Evolutionary conservation across 1,140 invertebrate genomes (phyloP).

Genomic region (Trichonephila clavipes): DNA sequence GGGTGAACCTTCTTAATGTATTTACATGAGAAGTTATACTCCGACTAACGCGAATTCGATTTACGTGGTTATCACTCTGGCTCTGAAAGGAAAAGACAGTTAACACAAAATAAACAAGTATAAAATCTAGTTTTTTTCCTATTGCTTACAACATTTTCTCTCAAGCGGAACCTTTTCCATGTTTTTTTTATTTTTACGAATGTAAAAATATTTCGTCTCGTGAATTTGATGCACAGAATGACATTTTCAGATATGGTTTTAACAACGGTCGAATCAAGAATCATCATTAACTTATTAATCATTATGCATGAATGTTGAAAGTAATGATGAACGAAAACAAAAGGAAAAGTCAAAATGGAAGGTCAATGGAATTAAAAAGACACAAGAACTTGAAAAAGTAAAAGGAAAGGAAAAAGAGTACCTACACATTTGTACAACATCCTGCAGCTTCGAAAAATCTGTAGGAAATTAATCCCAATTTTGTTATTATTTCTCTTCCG

Average conservation of each 20-base stretch:
- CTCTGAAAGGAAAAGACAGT: too few species aligned
- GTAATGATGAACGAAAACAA: neutral
- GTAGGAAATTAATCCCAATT: conserved; percentile 8
- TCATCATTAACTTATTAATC: neutral
- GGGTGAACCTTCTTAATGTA: too few species aligned
- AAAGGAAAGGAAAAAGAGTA: neutral
- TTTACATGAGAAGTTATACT: too few species aligned
- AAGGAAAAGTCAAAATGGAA: neutral
- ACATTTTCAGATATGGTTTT: neutral
- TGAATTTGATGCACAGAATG: neutral
- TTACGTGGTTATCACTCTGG: too few species aligned
- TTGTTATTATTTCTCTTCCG: neutral
- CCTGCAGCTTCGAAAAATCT: neutral
- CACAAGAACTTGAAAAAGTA: neutral
- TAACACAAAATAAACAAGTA: too few species aligned
- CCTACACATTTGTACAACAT: neutral
- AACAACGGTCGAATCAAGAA: neutral
- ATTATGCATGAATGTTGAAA: neutral
- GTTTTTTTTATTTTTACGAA: neutral
- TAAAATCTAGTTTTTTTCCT: too few species aligned
- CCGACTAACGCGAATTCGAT: too few species aligned
- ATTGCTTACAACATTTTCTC: neutral
- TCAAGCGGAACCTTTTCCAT: neutral
- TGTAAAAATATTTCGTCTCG: neutral
- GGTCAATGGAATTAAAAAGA: neutral